Evolutionary conservation across 1,140 invertebrate species (phyloP), one percentile per base, ranked within the genome.

Genomic region (Drusus annulatus): DNA sequence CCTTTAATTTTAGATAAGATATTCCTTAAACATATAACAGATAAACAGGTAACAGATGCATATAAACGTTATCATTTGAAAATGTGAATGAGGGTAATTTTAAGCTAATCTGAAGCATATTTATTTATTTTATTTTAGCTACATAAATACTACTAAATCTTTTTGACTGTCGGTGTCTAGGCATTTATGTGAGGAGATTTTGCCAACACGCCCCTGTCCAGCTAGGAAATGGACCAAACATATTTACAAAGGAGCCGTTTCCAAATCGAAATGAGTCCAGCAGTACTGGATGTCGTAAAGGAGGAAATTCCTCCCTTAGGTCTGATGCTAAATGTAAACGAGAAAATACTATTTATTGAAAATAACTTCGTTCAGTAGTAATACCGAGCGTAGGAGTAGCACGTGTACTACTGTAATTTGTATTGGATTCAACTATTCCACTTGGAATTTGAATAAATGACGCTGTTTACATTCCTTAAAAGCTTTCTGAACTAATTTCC

Each of bases 271-370:
- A 50, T 17, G 17, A 23, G n/a, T 50, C 10, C 7, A 17, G 3
- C 36, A 36, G 31, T 31, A 69, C 65, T 36, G 65, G 36, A 50
- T 69, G 36, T 17, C 65, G 36, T 69, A 69, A 69, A 69, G 17
- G 36, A 45, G 65, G 65, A 51, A 19, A 69, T 69, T 45, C 16
- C 21, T 31, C 28, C 65, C 17, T 69, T 69, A 51, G 31, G 65
- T 3, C n/a, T 19, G 65, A 45, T 13, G n/a, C 16, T 69, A n/a
- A 19, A 23, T 13, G 65, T 19, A 19, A n/a, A 51, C 10, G 65
- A 25, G 65, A 50, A 68, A 51, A 45, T 50, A 28, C 16, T 28
- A 65, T 31, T 65, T 31, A 17, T 10, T 56, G 54, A n/a, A 56
- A 56, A 56, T 56, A 56, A 17, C 10, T 16, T 2, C 16, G 21